phyloP scores from a whole-genome alignment of 2,888 invertebrate species.

The Elgonia sp. region DNA sequence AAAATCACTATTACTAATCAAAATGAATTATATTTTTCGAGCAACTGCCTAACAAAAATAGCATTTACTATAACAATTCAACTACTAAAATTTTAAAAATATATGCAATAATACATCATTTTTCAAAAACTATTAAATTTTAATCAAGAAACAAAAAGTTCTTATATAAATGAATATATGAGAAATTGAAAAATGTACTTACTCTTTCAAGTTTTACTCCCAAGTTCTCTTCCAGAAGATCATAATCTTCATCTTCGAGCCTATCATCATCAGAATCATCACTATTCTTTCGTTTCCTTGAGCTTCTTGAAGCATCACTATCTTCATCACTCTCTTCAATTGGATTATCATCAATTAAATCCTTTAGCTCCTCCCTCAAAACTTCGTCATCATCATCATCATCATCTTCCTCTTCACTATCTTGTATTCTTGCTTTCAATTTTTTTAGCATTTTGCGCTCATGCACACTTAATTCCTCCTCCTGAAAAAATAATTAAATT shows the following conservation, averaged over 20 bases:
- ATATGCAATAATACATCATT: no score
- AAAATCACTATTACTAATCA: no score
- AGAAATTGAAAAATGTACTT: slow-evolving; percentile 79
- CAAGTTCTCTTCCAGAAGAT: slow-evolving; percentile 98
- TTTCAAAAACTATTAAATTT: no score
- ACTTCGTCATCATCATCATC: slow-evolving; percentile 96
- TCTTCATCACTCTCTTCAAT: slow-evolving; percentile 96
- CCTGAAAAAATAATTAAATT: slow-evolving; percentile 88
- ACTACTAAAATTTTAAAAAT: no score
- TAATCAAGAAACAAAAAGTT: no score
- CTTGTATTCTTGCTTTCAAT: slow-evolving; percentile 92
- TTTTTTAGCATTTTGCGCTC: slow-evolving; percentile 93
- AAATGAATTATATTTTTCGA: no score
- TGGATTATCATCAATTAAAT: slow-evolving; percentile 97
- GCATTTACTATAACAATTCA: no score
- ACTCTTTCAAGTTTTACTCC: slow-evolving; percentile 97
- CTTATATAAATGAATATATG: no score
- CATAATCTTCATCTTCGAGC: slow-evolving; percentile 99
- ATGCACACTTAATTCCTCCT: slow-evolving; percentile 91
- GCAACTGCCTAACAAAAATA: no score
- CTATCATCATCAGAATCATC: slow-evolving; percentile 96
- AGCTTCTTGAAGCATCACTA: slow-evolving; percentile 90
- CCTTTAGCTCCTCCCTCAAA: slow-evolving; percentile 95
- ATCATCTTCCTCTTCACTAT: slow-evolving; percentile 96
- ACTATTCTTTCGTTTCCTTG: slow-evolving; percentile 92